Evolutionary conservation across 2,113 vertebrate species (phyloP).

Genomic region (Ailurus styani): DNA sequence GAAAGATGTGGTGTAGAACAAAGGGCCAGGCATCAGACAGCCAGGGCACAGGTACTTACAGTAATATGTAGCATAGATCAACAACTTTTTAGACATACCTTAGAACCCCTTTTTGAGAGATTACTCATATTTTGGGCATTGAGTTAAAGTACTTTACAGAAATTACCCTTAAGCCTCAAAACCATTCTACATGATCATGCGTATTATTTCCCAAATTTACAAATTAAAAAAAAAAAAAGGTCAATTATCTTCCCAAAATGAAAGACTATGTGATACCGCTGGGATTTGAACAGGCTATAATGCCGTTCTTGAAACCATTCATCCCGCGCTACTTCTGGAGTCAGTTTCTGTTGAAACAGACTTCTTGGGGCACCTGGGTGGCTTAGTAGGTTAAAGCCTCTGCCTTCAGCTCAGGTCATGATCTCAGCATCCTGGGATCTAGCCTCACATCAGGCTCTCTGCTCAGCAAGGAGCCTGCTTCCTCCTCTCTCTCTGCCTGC

Average conservation of each 20-base stretch:
- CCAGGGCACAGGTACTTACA: too few species aligned
- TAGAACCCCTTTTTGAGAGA: background rate
- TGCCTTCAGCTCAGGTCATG: too few species aligned
- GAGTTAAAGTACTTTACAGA: background rate
- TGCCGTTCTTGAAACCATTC: background rate
- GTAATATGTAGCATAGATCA: background rate
- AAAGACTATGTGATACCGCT: background rate
- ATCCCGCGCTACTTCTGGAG: background rate
- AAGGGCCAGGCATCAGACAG: fast-evolving
- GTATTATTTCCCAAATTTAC: background rate
- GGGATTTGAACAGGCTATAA: background rate
- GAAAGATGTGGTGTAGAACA: background rate
- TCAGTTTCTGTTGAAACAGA: background rate
- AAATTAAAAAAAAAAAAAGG: background rate
- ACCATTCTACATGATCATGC: background rate
- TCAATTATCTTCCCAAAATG: background rate
- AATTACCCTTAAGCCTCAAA: background rate
- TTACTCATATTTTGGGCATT: background rate
- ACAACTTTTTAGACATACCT: background rate
- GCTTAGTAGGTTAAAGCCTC: too few species aligned
- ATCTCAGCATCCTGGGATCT: too few species aligned
- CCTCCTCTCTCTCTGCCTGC: too few species aligned
- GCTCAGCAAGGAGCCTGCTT: too few species aligned
- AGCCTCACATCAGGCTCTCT: too few species aligned
- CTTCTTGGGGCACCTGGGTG: too few species aligned